phyloP scores from a whole-genome alignment of 1,140 invertebrate genomes.

The Arion vulgaris region DNA sequence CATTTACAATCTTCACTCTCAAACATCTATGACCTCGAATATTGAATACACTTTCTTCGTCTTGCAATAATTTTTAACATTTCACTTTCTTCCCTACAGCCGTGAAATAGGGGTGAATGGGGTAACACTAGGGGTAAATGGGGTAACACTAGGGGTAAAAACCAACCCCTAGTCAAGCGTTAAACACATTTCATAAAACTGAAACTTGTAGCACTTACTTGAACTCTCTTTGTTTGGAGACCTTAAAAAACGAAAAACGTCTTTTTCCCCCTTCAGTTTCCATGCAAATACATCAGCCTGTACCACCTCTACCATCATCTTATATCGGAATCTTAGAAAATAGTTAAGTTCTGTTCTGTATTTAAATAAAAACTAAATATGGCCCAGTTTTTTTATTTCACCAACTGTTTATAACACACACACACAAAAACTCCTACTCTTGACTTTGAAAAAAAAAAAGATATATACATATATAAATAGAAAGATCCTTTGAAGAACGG shows the following conservation, averaged over 20 bases:
- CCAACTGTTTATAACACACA: background rate
- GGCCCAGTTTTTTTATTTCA: background rate
- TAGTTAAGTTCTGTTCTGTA: too few relatives aligned
- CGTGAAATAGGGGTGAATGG: too few relatives aligned
- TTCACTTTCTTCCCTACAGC: background rate
- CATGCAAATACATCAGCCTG: background rate
- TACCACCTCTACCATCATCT: background rate
- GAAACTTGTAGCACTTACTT: slow-evolving; percentile 1
- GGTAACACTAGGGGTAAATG: too few relatives aligned
- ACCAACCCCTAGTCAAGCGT: background rate
- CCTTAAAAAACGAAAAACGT: background rate
- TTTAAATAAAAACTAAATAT: too few relatives aligned
- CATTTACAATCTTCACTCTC: background rate
- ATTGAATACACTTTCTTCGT: background rate
- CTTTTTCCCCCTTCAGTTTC: background rate
- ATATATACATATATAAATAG: background rate
- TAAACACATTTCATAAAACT: background rate
- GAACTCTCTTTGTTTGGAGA: background rate
- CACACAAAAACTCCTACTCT: background rate
- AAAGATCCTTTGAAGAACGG: background rate
- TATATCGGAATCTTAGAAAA: too few relatives aligned
- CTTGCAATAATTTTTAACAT: background rate
- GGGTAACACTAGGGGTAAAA: too few relatives aligned
- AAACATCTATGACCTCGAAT: background rate
- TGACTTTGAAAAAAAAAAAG: background rate